A percentile compares a stretch with the other conserved stretches of the same genome.
Evolutionary conservation across 1,140 invertebrate genomes (phyloP).

Genomic region (Eumaeus atala): DNA sequence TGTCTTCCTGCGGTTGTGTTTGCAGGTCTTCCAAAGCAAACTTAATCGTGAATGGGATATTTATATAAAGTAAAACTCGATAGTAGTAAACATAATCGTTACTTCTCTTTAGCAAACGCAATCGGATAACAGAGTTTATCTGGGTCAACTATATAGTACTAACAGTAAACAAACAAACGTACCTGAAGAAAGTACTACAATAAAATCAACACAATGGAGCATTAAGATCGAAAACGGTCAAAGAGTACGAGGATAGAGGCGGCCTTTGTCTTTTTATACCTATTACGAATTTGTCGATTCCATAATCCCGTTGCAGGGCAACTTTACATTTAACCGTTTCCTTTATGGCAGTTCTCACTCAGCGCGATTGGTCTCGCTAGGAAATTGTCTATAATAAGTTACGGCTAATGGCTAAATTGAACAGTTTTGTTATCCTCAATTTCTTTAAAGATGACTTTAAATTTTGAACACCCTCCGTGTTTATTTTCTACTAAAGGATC

Average conservation of each 20-base stretch:
- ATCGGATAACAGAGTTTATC: slow-evolving; percentile 4
- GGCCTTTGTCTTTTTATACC: slow-evolving; percentile 33
- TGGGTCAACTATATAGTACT: slow-evolving; percentile 11
- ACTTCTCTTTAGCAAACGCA: not conserved
- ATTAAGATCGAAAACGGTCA: slow-evolving; percentile 39
- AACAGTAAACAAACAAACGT: slow-evolving; percentile 12
- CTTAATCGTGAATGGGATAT: no score
- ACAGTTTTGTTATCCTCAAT: slow-evolving; percentile 46
- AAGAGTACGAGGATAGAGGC: slow-evolving; percentile 33
- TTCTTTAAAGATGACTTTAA: slow-evolving; percentile 43
- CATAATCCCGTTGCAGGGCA: slow-evolving; percentile 38
- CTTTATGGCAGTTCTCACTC: slow-evolving; percentile 60
- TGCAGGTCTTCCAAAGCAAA: no score
- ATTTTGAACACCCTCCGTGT: slow-evolving; percentile 38
- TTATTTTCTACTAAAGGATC: slow-evolving; percentile 16
- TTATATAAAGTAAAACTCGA: no score
- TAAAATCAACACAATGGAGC: slow-evolving; percentile 37
- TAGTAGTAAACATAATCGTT: not conserved
- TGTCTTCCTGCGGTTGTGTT: no score
- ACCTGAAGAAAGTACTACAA: slow-evolving; percentile 14
- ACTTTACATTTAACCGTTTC: slow-evolving; percentile 49
- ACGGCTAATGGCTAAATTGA: slow-evolving; percentile 49
- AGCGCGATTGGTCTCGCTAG: slow-evolving; percentile 58
- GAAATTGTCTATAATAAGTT: slow-evolving; percentile 62
- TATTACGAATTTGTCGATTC: slow-evolving; percentile 34